Evolutionary conservation across 2,888 invertebrate genomes (phyloP), one percentile per base, ranked within the genome.

Genomic region (Suillia variegata): DNA sequence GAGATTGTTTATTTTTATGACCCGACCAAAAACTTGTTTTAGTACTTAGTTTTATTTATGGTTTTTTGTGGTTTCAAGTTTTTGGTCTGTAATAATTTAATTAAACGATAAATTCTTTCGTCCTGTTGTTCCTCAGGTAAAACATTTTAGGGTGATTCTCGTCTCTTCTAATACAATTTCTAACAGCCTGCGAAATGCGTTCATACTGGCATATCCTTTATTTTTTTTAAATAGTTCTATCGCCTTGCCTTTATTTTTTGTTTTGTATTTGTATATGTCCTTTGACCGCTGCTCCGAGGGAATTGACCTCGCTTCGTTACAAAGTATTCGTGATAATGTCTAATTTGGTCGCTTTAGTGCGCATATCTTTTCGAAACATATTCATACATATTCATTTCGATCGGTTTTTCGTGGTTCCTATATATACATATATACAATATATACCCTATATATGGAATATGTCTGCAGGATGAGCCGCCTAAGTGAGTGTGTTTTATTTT

Each of bases 311-410:
- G 12, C 21, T 24, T 38, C 55, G 48, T 48, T 33, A 55, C 45
- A 26, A 20, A 64, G 71, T 67, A 73, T 74, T 76, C 74, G 76
- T 74, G 74, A 66, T 76, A 75, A 74, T 73, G 71, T 74, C 68
- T 70, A 74, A 74, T 74, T 76, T 76, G 75, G 74, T 74, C n/a
- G n/a, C n/a, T n/a, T n/a, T n/a, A n/a, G 66, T 70, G 18, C 21
- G 12, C 48, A 5, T 13, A 52, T 20, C 34, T 52, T 34, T 13
- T 12, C 31, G 13, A 33, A 13, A 22, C 51, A 52, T 33, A 52
- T 33, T 20, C 45, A 20, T 20, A 45, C 45, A 45, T 8, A 18
- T 18, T 45, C 45, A 20, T 45, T 20, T 45, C 45, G 45, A 5
- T 3, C 18, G 18, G 8, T 20, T 17, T 18, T 4, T 6, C 18